Evolutionary conservation across 2,113 vertebrate species (phyloP), one percentile per base, ranked within the genome.

Genomic region (Lates calcarifer): DNA sequence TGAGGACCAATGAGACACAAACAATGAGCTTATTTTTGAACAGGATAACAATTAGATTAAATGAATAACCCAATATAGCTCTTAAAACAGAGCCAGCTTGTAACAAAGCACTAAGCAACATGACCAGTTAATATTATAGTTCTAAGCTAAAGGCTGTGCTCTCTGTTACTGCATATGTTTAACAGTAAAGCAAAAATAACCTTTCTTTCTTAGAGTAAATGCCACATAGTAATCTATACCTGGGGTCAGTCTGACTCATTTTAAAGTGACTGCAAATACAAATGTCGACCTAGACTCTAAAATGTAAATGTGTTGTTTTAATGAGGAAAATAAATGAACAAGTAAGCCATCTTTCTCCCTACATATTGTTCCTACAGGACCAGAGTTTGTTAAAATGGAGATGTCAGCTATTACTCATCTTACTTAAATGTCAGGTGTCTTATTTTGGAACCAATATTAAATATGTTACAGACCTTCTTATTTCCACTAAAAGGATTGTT

Each of bases 401-500:
- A 28, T 43, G 24, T 22, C 60, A 13, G 2, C 26, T 57, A 35
- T 55, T 69, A 1, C 35, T 55, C 58, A 58, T 76, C 35, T 26
- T 58, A 28, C 45, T 77, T 65, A 84, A 86, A 88, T 84, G 74
- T 76, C 89, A 86, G 11, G 6, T 41, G n/a, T 81, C 24, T 79
- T 57, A 53, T 75, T 88, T 68, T n/a, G 3, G 41, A 74, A 51
- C n/a, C 62, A 47, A 67, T 15, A 11, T 31, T 5, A 20, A 31
- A 64, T 58, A 29, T 49, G 10, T 45, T 14, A 24, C 18, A 1
- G 20, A 29, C 1, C 0, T 0, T 22, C 31, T 10, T 63, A 28
- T 61, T 47, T 66, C 37, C 20, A 17, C 22, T 41, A 31, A 61
- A 53, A 41, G 17, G 8, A 63, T 77, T 31, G 64, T 57, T 83